Evolutionary conservation across 2,113 vertebrate genomes (phyloP).

Genomic region (Syrrhaptes paradoxus): DNA sequence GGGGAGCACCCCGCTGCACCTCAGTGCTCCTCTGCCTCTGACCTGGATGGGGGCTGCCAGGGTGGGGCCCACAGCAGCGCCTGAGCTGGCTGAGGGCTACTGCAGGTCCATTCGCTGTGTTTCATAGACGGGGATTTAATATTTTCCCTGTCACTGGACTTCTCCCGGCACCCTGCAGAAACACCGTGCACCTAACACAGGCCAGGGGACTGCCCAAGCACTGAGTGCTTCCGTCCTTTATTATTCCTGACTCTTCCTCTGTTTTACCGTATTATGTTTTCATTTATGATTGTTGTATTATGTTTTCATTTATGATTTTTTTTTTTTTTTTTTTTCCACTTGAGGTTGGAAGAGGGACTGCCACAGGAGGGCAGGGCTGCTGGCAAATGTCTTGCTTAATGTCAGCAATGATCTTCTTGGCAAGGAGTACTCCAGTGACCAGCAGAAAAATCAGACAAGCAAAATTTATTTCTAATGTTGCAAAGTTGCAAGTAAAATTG

Average conservation of each 20-base stretch:
- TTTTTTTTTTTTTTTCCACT: background rate
- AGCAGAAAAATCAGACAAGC: background rate
- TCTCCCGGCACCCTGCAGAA: rapidly evolving
- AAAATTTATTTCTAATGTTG: background rate
- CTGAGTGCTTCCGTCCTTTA: background rate
- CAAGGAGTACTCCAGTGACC: background rate
- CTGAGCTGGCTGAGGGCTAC: background rate
- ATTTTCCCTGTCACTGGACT: background rate
- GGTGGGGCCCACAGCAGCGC: too few relatives aligned
- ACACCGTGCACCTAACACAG: rapidly evolving
- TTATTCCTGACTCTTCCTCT: background rate
- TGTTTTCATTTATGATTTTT: background rate
- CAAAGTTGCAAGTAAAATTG: background rate
- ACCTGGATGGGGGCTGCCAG: background rate
- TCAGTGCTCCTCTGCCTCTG: background rate
- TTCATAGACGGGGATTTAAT: rapidly evolving
- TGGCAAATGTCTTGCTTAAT: background rate
- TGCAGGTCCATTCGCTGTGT: background rate
- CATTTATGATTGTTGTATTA: background rate
- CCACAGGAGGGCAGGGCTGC: background rate
- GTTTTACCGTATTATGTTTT: background rate
- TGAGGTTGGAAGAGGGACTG: background rate
- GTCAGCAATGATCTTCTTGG: background rate
- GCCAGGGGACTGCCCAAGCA: background rate
- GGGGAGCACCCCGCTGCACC: background rate